Conservation (phyloP, 1,140 invertebrate genomes). For the Drosophila rhopaloa region DNA sequence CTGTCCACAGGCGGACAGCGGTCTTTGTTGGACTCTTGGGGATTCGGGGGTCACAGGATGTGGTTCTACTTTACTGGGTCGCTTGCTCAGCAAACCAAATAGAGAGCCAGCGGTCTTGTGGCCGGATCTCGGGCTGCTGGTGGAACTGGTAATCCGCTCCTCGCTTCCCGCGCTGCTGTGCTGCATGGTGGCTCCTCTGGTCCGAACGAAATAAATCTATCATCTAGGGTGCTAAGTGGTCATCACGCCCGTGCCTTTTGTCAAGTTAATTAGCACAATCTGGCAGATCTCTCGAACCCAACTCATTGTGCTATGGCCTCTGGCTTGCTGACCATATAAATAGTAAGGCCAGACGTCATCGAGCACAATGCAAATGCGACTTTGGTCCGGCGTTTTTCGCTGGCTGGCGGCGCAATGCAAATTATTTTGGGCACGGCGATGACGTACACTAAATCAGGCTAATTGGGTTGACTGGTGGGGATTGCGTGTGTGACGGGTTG, state of each 20-base stretch:
- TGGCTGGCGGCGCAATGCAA: conserved; percentile 31
- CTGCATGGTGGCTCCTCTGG: conserved; percentile 45
- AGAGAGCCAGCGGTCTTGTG: conserved; percentile 60
- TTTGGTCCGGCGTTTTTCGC: conserved; percentile 20
- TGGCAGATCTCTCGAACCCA: conserved; percentile 31
- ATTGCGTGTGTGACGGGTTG: conserved; percentile 21
- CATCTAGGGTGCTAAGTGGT: conserved; percentile 13
- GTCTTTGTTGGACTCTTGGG: conserved; percentile 53
- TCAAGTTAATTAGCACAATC: conserved; percentile 44
- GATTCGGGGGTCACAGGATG: conserved; percentile 71
- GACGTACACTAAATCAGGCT: conserved; percentile 46
- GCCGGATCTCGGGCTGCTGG: conserved; percentile 63
- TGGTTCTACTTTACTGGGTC: conserved; percentile 67
- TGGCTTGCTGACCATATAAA: conserved; percentile 28
- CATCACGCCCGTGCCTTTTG: conserved; percentile 37
- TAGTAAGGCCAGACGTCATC: conserved; percentile 48
- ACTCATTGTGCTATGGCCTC: conserved; percentile 42
- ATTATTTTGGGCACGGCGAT: conserved; percentile 39
- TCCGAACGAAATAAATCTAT: conserved; percentile 6
- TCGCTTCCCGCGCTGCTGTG: conserved; percentile 62
- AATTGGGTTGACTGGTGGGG: conserved; percentile 31
- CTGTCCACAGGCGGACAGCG: conserved; percentile 59
- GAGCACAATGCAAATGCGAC: conserved; percentile 49
- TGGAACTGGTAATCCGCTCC: conserved; percentile 70
- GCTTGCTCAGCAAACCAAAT: conserved; percentile 73